Evolutionary conservation across 2,113 vertebrate genomes (phyloP).

Genomic region (Oreotrochilus melanogaster): DNA sequence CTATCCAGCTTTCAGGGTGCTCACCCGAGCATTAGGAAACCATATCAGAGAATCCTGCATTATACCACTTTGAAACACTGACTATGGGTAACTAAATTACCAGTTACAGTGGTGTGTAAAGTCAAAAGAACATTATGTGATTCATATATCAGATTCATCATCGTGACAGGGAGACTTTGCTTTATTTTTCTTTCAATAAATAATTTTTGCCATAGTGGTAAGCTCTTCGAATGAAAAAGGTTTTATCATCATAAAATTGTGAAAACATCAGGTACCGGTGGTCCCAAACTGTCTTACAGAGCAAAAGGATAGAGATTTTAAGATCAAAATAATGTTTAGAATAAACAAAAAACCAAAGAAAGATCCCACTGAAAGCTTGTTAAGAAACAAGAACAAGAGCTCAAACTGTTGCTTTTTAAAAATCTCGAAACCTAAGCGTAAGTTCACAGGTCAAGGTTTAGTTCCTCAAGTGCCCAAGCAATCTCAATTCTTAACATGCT

Average conservation of each 20-base stretch:
- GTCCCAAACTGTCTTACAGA: background rate
- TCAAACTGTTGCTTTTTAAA: background rate
- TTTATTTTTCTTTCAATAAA: background rate
- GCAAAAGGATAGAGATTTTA: background rate
- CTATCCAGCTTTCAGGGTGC: background rate
- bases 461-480: background rate
- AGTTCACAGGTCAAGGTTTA: background rate
- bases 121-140: background rate
- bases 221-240: background rate
- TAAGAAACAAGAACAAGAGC: background rate
- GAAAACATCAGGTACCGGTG: background rate
- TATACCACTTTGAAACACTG: background rate
- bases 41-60: background rate
- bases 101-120: background rate
- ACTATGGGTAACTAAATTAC: background rate
- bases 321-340: background rate
- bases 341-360: background rate
- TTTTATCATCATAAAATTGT: background rate
- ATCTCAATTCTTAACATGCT: background rate
- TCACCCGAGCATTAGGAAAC: background rate
- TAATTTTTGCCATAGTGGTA: background rate
- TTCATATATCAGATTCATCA: background rate
- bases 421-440: background rate
- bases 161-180: background rate
- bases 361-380: background rate